phyloP scores from a whole-genome alignment of 1,140 invertebrate genomes.

The Drosophila nebulosa region DNA sequence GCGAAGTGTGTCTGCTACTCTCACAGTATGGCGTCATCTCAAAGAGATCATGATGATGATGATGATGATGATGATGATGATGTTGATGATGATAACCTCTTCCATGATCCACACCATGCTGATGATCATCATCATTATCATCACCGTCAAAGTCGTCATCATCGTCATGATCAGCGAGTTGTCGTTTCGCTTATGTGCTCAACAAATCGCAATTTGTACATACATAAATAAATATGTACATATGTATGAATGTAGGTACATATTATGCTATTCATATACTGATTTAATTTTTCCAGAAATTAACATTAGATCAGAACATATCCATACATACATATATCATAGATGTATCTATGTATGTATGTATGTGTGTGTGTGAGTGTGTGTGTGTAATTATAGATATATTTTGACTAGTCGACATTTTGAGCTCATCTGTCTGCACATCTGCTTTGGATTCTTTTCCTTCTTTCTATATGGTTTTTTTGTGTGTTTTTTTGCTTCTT shows the following conservation, averaged over 20 bases:
- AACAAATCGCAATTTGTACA: neutral
- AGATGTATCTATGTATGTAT: neutral
- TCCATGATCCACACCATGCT: constrained; percentile 32
- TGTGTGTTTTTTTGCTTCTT: neutral
- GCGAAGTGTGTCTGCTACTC: constrained; percentile 64
- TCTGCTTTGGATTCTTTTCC: constrained; percentile 49
- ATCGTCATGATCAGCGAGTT: neutral
- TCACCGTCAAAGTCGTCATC: constrained; percentile 4
- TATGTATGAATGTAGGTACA: too few species aligned
- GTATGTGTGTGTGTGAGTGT: too few species aligned
- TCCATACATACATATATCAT: neutral
- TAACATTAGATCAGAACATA: constrained; percentile 2
- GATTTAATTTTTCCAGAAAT: constrained; percentile 37
- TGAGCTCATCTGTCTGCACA: constrained; percentile 51
- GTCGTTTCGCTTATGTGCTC: constrained; percentile 18
- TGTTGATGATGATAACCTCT: constrained; percentile 52
- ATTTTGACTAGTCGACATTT: constrained; percentile 24
- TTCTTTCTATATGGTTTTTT: constrained; percentile 23
- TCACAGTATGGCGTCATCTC: constrained; percentile 68
- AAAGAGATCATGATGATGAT: neutral
- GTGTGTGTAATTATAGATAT: constrained; percentile 1
- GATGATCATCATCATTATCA: neutral
- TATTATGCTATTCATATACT: constrained; percentile 37
- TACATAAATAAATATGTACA: neutral
- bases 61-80: too few species aligned